Evolutionary conservation across 2,113 vertebrate genomes (phyloP), one percentile per base, ranked within the genome.

Genomic region (Trinectes maculatus): DNA sequence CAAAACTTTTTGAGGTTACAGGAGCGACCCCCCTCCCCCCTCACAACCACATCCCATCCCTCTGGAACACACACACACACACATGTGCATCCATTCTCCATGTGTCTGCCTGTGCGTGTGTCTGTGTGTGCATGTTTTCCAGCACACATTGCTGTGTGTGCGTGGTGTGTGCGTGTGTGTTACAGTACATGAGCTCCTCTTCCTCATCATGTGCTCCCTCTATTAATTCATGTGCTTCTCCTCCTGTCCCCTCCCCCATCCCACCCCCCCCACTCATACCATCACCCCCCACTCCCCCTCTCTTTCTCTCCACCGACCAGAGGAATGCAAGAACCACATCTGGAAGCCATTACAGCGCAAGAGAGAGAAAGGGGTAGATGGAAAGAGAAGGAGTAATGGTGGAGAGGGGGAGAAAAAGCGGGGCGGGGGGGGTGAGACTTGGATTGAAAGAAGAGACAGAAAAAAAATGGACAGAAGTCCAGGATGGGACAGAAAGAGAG

Each of bases 281-380:
- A 34, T 37, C 52, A 40, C 26, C 51, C 43, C 44, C 18, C 57
- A 0, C 51, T 22, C 26, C 18, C 47, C n/a, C 25, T 75, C 68
- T 74, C 79, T 88, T 84, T 77, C 89, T 83, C 87, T 85, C 82
- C 88, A 69, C 88, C 89, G 90, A 92, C 89, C 90, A 86, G 78
- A 91, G 92, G 92, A 93, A 93, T 93, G 91, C 78, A 77, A 86
- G 87, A 90, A 86, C 82, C 92, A 92, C 91, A 93, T 93, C 91
- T 92, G 92, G 91, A 93, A 91, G 84, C 89, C 91, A 93, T 93
- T 92, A 93, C 84, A 88, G 79, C 85, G 81, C 58, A 59, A 73
- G 67, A 80, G 77, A 78, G 82, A 78, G 81, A 68, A 71, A 67
- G 79, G 75, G 82, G 66, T 46, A 58, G 77, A 82, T 85, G 85